Base-by-base conservation (phyloP, 2,888 invertebrate genomes). In the Hedychridium roseum region DNA sequence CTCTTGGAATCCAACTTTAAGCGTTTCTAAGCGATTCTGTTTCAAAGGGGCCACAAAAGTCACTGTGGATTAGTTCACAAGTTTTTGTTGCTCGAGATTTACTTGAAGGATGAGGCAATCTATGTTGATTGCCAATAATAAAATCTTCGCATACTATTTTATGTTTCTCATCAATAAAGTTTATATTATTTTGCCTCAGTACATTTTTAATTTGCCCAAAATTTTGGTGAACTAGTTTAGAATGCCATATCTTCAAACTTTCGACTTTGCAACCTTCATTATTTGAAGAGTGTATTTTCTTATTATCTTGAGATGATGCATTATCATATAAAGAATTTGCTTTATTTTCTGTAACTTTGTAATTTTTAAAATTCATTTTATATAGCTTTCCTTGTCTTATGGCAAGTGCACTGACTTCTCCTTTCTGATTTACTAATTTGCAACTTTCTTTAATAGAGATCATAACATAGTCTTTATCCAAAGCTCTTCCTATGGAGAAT, bases 191-290 rank as follows among this genome's bases (percentile, higher is more conserved):
- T 14, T 30, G 9, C 9, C 42, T 49, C n/a, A 64, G 46, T 17
- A 59, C 37, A 26, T 41, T 46, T 39, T 55, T 54, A 1, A 63
- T 53, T 26, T 65, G 53, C 1, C 17, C 21, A 20, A 59, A 38
- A 27, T 58, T 59, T 46, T 67, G 66, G 20, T 67, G 64, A 1
- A 44, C 51, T 14, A 68, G 23, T 6, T 54, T 16, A 20, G 60
- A 58, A 49, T 64, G 62, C 68, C 61, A 68, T 11, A 9, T 11
- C 4, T 5, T 9, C 30, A 30, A 11, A 9, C 11, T 30, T 30
- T 30, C n/a, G n/a, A n/a, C 11, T 11, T 30, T 30, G 9, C 23
- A 23, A 6, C 9, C 9, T 23, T 6, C 23, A 23, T 23, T 9
- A 9, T 23, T 23, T 6, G 9, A 6, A 23, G 9, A 6, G 23